Percentiles rank a stretch among this genome's conserved stretches.
Evolutionary conservation across 2,888 invertebrate genomes (phyloP).

Genomic region (Cephus pygmeus): DNA sequence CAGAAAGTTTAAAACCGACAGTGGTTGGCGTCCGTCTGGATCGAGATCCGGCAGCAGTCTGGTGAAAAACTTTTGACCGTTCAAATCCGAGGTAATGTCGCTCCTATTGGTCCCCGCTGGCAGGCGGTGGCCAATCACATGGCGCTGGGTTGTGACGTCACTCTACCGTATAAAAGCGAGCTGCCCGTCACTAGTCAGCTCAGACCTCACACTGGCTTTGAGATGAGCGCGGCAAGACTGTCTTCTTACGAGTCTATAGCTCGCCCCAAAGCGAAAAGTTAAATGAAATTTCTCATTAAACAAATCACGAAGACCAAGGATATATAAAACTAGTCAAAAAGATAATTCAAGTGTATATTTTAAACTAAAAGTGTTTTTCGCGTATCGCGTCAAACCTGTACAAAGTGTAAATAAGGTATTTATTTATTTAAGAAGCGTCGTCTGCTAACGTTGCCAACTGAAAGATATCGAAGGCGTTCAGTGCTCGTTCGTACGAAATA

Average conservation of each 20-base stretch:
- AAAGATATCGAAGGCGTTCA: conserved; percentile 9
- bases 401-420: conserved; percentile 32
- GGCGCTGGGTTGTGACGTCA: conserved; percentile 51
- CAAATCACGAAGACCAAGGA: conserved; percentile 38
- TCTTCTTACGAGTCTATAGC: conserved; percentile 29
- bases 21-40: conserved; percentile 24
- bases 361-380: conserved; percentile 7
- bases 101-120: conserved; percentile 61
- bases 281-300: conserved; percentile 9
- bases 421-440: conserved; percentile 17
- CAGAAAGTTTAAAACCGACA: not conserved
- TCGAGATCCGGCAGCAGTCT: conserved; percentile 58
- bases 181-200: conserved; percentile 43
- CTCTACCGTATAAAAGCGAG: conserved; percentile 47
- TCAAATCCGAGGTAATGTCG: conserved; percentile 36
- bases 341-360: conserved; percentile 9
- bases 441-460: conserved; percentile 4
- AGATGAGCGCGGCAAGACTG: conserved; percentile 48
- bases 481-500: conserved; percentile 11
- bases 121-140: conserved; percentile 43
- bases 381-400: conserved; percentile 20
- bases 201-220: conserved; percentile 54
- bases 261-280: conserved; percentile 22
- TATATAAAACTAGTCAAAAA: conserved; percentile 50
- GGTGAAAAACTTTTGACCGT: conserved; percentile 26